phyloP scores from a whole-genome alignment of 2,888 invertebrate species.

The Chaetogeoica ovagalla region DNA sequence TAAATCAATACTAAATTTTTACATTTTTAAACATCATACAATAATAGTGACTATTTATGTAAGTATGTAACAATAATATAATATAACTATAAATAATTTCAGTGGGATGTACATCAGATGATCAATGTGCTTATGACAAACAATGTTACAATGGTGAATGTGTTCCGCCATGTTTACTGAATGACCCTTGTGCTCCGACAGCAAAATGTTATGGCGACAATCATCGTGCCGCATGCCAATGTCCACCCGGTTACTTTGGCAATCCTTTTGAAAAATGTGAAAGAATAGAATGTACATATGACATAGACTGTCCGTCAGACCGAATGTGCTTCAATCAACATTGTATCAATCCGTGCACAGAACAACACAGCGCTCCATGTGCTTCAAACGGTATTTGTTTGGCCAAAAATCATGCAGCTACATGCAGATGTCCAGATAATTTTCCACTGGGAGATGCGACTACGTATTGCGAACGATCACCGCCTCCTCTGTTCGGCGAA shows the following conservation, averaged over 20 bases:
- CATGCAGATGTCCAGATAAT: conserved; percentile 80
- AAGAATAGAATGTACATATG: conserved; percentile 75
- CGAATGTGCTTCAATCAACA: conserved; percentile 72
- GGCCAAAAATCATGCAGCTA: conserved; percentile 76
- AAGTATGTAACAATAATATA: background rate
- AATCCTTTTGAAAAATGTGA: conserved; percentile 80
- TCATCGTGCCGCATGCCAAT: conserved; percentile 79
- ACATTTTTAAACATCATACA: background rate
- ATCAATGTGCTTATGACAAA: conserved; percentile 77
- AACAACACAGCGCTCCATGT: conserved; percentile 71
- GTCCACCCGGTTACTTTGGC: conserved; percentile 75
- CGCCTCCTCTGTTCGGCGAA: conserved; percentile 58
- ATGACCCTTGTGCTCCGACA: conserved; percentile 80
- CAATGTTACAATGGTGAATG: conserved; percentile 83
- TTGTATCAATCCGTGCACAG: conserved; percentile 78
- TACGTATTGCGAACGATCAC: conserved; percentile 70
- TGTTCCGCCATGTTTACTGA: conserved; percentile 76
- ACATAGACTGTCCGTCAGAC: conserved; percentile 77
- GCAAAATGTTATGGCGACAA: conserved; percentile 81
- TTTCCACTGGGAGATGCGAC: conserved; percentile 79
- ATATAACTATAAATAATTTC: conserved; percentile 57
- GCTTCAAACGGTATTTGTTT: conserved; percentile 82
- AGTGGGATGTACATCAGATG: conserved; percentile 82
- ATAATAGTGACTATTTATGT: background rate
- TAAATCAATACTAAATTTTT: background rate